Evolutionary conservation across 2,797 vertebrate species (phyloP), one percentile per base, ranked within the genome.

Genomic region (Clarias platycephalus): DNA sequence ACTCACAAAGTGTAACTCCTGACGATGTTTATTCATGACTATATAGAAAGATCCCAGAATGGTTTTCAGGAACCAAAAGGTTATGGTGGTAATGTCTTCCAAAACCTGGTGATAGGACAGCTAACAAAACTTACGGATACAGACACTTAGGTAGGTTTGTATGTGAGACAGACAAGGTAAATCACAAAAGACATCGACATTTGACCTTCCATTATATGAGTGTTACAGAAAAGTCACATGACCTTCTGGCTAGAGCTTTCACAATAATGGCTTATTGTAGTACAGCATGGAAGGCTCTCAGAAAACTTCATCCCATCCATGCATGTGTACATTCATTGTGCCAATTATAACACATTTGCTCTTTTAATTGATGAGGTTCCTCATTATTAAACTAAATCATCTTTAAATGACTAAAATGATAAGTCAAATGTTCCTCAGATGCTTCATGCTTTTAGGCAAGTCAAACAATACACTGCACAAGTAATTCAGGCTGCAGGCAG

Each of bases 21-120:
- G 44, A 57, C 86, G 85, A 77, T 87, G 77, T 87, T 87, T 87
- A 86, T 85, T 79, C 83, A 79, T 83, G 83, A 72, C 55, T 83
- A 81, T 85, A 83, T 89, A 63, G 80, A 83, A 84, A 86, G 82
- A 76, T 85, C 81, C 78, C 74, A 81, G 72, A 85, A 83, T 40
- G 75, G 80, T 78, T 86, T 83, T 86, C 76, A 67, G 34, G 85
- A 68, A 82, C 83, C 74, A 82, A 78, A 80, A 74, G 66, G 86
- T 78, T 89, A 86, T 86, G 86, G 66, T 84, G 85, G 81, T 84
- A 86, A 67, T 66, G 31, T 80, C 60, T 85, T 85, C 49, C 31
- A 72, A 68, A 81, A 85, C 77, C 63, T 80, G 67, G 67, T 77
- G 81, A 84, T 82, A 81, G 72, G 63, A 84, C 67, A 70, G 55